phyloP scores from a whole-genome alignment of 2,888 invertebrate species.

The Eilema caniola region DNA sequence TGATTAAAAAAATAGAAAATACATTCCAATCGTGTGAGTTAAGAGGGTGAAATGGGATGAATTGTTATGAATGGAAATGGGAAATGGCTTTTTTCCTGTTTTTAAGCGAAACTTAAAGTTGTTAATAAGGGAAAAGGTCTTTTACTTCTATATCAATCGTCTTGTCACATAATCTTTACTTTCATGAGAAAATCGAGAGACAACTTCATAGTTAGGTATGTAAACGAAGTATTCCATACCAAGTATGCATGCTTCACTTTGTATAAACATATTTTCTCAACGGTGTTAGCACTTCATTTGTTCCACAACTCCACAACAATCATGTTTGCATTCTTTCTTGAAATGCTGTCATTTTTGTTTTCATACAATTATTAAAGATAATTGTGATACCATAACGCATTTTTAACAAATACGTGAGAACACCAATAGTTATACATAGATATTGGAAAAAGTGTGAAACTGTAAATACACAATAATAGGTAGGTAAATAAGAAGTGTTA shows the following conservation, averaged over 20 bases:
- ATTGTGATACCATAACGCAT: not conserved
- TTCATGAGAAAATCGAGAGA: no score
- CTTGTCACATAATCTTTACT: no score
- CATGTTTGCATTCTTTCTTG: constrained; percentile 1
- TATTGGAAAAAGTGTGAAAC: not conserved
- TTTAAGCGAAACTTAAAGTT: no score
- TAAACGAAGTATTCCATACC: not conserved
- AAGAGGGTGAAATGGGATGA: no score
- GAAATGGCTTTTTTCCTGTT: no score
- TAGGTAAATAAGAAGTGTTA: no score
- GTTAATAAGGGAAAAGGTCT: no score
- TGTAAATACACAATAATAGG: not conserved
- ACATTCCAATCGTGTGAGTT: no score
- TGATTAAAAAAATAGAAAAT: no score
- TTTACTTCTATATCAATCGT: no score
- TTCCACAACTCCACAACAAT: not conserved
- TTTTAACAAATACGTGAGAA: not conserved
- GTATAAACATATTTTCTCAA: not conserved
- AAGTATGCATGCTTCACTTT: not conserved
- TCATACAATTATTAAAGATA: not conserved
- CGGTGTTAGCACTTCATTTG: not conserved
- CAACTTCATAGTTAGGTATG: no score
- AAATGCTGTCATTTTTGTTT: not conserved
- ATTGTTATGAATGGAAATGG: no score
- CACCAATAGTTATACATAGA: not conserved